Conservation (phyloP, 2,797 vertebrate species). For the Clarias pachynema region DNA sequence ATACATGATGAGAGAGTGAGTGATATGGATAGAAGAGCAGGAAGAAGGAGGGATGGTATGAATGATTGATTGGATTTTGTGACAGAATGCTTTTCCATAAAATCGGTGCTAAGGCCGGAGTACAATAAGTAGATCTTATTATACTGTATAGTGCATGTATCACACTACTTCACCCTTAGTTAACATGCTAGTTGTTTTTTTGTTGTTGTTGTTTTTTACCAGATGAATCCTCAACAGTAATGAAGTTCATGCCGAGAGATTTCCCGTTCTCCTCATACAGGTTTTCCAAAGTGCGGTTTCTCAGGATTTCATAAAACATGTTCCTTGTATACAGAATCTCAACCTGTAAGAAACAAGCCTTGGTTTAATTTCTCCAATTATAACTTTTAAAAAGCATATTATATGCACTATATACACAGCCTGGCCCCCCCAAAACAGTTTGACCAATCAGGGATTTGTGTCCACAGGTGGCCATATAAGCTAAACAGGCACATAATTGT, state of each 20-base stretch:
- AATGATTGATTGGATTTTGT: not conserved
- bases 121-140: no score
- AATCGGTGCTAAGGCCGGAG: no score
- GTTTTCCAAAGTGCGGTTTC: constrained; percentile 75
- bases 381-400: not conserved
- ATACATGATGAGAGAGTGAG: no score
- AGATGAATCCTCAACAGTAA: constrained; percentile 73
- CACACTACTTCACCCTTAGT: not conserved
- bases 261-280: constrained; percentile 80
- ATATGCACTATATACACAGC: not conserved
- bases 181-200: not conserved
- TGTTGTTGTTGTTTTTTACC: constrained; percentile 64
- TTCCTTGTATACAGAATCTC: constrained; percentile 76
- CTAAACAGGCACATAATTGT: not conserved
- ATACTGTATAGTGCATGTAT: not conserved
- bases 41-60: not conserved
- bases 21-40: not conserved
- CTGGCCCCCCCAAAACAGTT: no score
- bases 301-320: constrained; percentile 82
- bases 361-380: not conserved
- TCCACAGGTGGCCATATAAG: not conserved
- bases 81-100: no score
- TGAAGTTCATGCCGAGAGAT: constrained; percentile 82
- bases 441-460: not conserved
- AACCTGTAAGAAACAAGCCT: constrained; percentile 68